Conservation (phyloP, 1,140 invertebrate species). For the Potamilus streckersoni region DNA sequence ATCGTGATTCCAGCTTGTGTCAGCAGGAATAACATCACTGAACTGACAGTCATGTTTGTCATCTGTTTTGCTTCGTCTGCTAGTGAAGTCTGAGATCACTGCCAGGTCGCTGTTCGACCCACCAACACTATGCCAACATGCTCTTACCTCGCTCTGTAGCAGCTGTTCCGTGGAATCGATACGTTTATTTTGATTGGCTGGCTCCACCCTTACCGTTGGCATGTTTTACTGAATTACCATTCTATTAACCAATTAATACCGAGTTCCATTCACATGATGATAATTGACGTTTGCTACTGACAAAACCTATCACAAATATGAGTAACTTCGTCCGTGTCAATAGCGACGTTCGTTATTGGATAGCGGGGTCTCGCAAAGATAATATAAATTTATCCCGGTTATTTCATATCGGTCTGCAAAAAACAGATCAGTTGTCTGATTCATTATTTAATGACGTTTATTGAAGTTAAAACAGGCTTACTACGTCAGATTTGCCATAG, state of each 20-base stretch:
- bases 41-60: not conserved
- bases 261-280: slow-evolving; percentile 14
- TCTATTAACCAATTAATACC: not conserved
- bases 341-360: not conserved
- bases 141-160: slow-evolving; percentile 20
- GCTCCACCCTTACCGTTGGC: slow-evolving; percentile 54
- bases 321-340: slow-evolving; percentile 1
- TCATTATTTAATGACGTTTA: too few species aligned
- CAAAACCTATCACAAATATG: slow-evolving; percentile 10
- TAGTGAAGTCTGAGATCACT: slow-evolving; percentile 9
- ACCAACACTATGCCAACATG: slow-evolving; percentile 27
- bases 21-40: slow-evolving; percentile 17
- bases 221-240: slow-evolving; percentile 23
- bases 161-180: slow-evolving; percentile 60
- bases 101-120: slow-evolving; percentile 1
- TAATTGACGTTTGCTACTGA: not conserved
- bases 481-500: too few species aligned
- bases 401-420: too few species aligned
- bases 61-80: slow-evolving; percentile 8
- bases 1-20: slow-evolving; percentile 26
- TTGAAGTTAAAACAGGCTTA: too few species aligned
- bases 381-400: not conserved
- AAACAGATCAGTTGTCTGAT: too few species aligned
- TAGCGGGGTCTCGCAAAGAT: not conserved
- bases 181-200: slow-evolving; percentile 49